These are phyloP conservation scores for Drosophila formosana DNA, from an alignment of 2,888 invertebrate species.

Conservation along the genomic window DNA sequence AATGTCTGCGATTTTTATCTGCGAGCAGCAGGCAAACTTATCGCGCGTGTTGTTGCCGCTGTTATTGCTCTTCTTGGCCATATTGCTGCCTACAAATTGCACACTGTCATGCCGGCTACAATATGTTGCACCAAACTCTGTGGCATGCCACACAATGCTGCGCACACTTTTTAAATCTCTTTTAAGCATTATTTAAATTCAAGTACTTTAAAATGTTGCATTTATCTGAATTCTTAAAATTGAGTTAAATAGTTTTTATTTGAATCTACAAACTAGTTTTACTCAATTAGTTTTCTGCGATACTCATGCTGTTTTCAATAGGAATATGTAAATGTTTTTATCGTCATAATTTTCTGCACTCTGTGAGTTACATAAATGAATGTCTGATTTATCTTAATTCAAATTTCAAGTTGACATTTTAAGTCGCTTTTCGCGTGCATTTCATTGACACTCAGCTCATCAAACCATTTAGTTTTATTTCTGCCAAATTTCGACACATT, in stretches of 20 bases:
- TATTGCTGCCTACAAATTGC: constrained; percentile 60
- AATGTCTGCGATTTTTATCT: constrained; percentile 83
- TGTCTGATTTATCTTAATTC: background rate
- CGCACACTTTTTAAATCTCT: background rate
- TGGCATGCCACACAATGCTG: background rate
- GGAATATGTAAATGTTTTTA: no score
- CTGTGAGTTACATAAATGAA: no score
- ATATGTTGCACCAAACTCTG: constrained; percentile 8
- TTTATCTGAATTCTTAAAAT: background rate
- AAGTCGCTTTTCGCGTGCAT: no score
- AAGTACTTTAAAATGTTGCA: no score
- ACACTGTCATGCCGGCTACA: constrained; percentile 34
- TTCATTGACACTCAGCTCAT: background rate
- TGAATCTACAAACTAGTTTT: no score
- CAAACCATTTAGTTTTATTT: background rate
- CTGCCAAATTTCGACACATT: background rate
- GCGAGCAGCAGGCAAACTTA: constrained; percentile 49
- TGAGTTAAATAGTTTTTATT: background rate
- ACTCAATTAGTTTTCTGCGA: no score
- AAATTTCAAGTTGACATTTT: background rate
- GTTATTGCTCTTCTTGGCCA: constrained; percentile 24
- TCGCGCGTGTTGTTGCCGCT: constrained; percentile 39
- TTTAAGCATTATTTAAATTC: background rate
- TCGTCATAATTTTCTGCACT: no score
- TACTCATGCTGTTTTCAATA: no score